Evolutionary conservation across 1,140 invertebrate species (phyloP).

Genomic region (Chlorops oryzae): DNA sequence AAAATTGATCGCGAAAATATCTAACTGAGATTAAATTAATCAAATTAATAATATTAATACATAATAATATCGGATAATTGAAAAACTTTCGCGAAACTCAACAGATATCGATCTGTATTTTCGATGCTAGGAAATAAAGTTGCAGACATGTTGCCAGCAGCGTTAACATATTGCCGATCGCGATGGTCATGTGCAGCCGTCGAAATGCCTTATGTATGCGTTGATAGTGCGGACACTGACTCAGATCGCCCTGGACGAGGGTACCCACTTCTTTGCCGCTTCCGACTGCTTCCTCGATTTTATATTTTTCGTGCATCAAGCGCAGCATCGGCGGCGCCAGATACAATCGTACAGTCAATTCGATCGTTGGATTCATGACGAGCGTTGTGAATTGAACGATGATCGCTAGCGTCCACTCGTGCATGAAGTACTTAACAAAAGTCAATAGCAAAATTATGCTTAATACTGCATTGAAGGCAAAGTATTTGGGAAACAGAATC

Average conservation of each 20-base stretch:
- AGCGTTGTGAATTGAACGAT: slow-evolving; percentile 55
- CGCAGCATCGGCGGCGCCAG: slow-evolving; percentile 58
- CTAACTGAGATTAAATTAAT: too few species aligned
- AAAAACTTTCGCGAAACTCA: too few species aligned
- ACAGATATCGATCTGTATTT: slow-evolving; percentile 48
- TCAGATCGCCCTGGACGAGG: slow-evolving; percentile 55
- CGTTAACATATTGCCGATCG: slow-evolving; percentile 63
- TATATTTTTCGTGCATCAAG: slow-evolving; percentile 57
- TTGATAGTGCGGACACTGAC: slow-evolving; percentile 61
- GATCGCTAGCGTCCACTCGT: slow-evolving; percentile 32
- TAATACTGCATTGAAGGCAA: slow-evolving; percentile 66
- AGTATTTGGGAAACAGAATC: slow-evolving; percentile 79
- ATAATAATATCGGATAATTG: too few species aligned
- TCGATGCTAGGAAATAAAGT: slow-evolving; percentile 61
- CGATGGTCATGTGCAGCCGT: slow-evolving; percentile 58
- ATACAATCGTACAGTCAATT: slow-evolving; percentile 61
- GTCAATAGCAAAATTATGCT: slow-evolving; percentile 67
- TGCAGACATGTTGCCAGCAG: slow-evolving; percentile 64
- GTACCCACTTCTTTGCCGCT: slow-evolving; percentile 64
- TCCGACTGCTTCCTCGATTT: slow-evolving; percentile 61
- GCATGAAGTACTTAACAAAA: slow-evolving; percentile 52
- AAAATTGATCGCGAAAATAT: too few species aligned
- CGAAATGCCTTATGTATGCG: slow-evolving; percentile 60
- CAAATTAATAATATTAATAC: too few species aligned
- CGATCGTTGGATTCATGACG: slow-evolving; percentile 57